These are phyloP conservation scores for Aldabrachelys gigantea DNA, from an alignment of 2,113 vertebrate species.

Conservation along the genomic window DNA sequence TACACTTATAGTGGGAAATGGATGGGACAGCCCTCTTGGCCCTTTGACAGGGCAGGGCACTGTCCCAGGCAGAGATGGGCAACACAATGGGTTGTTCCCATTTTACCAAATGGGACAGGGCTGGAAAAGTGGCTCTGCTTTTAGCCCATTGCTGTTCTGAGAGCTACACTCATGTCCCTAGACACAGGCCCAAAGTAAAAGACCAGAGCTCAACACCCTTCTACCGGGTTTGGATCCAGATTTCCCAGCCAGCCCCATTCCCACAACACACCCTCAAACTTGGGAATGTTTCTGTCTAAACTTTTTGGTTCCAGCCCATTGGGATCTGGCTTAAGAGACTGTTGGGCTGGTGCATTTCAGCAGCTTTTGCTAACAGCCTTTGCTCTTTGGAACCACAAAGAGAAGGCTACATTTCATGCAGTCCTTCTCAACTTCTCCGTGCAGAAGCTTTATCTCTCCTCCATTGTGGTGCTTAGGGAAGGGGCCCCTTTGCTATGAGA, in stretches of 20 bases:
- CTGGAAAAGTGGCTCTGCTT: background rate
- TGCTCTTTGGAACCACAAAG: accelerated
- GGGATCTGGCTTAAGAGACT: background rate
- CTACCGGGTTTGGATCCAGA: background rate
- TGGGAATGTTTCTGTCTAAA: background rate
- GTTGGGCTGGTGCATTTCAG: background rate
- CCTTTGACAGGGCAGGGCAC: conserved; percentile 28
- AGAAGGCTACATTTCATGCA: background rate
- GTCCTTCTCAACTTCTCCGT: background rate
- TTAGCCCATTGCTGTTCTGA: background rate
- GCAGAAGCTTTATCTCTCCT: background rate
- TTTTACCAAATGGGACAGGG: background rate
- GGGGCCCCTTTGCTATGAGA: background rate
- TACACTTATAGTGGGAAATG: background rate
- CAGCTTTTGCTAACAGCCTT: background rate
- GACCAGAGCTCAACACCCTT: background rate
- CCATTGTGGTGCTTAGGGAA: background rate
- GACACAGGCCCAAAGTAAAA: background rate
- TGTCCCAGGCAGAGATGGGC: background rate
- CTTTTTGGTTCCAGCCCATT: background rate
- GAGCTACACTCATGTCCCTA: accelerated
- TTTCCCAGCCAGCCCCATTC: background rate
- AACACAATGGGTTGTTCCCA: background rate
- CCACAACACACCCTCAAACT: background rate
- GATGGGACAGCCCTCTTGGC: conserved; percentile 48